Evolutionary conservation across 2,113 vertebrate genomes (phyloP).

Genomic region (Python bivittatus): DNA sequence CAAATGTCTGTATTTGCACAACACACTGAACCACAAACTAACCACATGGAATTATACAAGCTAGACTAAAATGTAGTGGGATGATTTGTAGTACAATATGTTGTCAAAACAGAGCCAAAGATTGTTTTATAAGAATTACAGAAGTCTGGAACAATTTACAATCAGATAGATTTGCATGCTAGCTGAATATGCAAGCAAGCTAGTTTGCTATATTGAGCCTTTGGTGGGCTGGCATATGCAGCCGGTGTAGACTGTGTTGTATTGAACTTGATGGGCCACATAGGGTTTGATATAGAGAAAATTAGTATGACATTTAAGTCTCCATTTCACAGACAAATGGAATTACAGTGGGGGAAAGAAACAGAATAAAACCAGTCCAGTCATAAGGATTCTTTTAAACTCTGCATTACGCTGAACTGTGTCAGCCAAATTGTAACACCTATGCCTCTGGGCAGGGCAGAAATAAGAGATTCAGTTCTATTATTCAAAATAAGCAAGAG

Average conservation of each 20-base stretch:
- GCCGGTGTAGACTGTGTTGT: neutral
- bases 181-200: neutral
- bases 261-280: neutral
- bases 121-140: slow-evolving; percentile 4
- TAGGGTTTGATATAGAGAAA: neutral
- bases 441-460: neutral
- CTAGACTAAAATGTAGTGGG: neutral
- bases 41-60: neutral
- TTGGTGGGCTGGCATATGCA: too few relatives aligned
- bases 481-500: neutral
- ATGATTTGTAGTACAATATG: neutral
- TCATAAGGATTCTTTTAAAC: neutral
- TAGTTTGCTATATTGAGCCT: neutral
- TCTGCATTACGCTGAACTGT: neutral
- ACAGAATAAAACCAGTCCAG: neutral
- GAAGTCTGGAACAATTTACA: neutral
- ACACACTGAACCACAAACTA: neutral
- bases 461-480: neutral
- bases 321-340: neutral
- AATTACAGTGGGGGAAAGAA: neutral
- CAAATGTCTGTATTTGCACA: neutral
- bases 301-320: neutral
- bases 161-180: neutral
- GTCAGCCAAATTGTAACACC: neutral
- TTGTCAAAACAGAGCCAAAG: slow-evolving; percentile 1